Evolutionary conservation across 2,113 vertebrate species (phyloP), one percentile per base, ranked within the genome.

Genomic region (Rhabdornis inornatus): DNA sequence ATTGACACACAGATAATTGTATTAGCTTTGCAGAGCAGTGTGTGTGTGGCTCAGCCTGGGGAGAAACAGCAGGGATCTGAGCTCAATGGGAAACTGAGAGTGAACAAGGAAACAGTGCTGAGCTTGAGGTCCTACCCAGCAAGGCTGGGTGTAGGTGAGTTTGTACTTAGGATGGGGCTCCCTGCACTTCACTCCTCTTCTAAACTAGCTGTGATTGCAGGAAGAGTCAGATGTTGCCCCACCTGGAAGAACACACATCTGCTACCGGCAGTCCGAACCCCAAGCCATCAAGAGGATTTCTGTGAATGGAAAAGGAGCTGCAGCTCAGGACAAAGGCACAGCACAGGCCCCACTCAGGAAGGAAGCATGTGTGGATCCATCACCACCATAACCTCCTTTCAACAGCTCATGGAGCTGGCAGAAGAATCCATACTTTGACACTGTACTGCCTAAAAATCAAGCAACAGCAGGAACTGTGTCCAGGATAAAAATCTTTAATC

Each of bases 351-450:
- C 19, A 14, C 49, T 89, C 42, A 53, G 56, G 55, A 64, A 81
- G 20, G 33, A 66, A 2, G 2, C 0, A 0, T 23, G 18, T 1
- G 0, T 2, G 5, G 28, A 30, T 8, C 44, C 10, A 10, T 17
- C 0, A 3, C 9, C 23, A 35, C 18, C 60, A 27, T 8, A 50
- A 50, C 16, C n/a, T 50, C 50, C 70, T 70, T 66, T 22, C 53
- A 35, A 80, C 33, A 71, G 30, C 45, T 74, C 85, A 66, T 55
- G 40, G 20, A n/a, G 35, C 27, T 78, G 53, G 35, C 18, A 83
- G 30, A 28, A 52, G 4, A 7, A 89, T 80, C 33, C 42, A 84
- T 24, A 74, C 21, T 83, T 88, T 28, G 42, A 77, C 50, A 83
- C 4, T 15, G 7, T 9, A 40, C 35, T 52, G 33, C 8, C 55